These are phyloP conservation scores for Anguilla pacifica DNA, from an alignment of 2,797 vertebrate species.

Conservation along the genomic window DNA sequence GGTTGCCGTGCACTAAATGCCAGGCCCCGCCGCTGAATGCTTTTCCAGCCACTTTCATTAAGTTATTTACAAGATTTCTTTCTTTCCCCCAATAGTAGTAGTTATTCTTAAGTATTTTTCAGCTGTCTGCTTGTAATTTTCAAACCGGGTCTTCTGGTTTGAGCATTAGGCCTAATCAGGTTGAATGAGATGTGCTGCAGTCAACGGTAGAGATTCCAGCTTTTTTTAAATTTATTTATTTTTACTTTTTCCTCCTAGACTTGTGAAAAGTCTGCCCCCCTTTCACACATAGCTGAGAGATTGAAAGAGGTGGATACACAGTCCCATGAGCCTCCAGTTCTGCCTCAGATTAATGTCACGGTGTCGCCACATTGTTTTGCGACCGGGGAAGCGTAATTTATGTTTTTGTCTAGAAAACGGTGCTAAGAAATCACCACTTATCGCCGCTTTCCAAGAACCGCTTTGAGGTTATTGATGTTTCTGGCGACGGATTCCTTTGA, in stretches of 20 bases:
- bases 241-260: background rate
- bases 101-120: background rate
- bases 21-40: background rate
- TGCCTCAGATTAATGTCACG: background rate
- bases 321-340: background rate
- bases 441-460: background rate
- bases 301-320: background rate
- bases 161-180: background rate
- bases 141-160: background rate
- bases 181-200: background rate
- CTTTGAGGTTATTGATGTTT: background rate
- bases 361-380: background rate
- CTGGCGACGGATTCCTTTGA: background rate
- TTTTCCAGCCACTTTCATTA: background rate
- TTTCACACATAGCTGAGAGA: background rate
- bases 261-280: background rate
- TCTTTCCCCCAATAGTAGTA: background rate
- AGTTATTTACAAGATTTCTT: background rate
- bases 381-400: background rate
- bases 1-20: background rate
- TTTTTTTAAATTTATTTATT: background rate
- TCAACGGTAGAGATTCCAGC: background rate
- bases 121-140: background rate
- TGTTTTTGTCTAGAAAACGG: background rate
- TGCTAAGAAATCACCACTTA: background rate